phyloP scores from a whole-genome alignment of 2,797 vertebrate species.

The Sus cebifrons region DNA sequence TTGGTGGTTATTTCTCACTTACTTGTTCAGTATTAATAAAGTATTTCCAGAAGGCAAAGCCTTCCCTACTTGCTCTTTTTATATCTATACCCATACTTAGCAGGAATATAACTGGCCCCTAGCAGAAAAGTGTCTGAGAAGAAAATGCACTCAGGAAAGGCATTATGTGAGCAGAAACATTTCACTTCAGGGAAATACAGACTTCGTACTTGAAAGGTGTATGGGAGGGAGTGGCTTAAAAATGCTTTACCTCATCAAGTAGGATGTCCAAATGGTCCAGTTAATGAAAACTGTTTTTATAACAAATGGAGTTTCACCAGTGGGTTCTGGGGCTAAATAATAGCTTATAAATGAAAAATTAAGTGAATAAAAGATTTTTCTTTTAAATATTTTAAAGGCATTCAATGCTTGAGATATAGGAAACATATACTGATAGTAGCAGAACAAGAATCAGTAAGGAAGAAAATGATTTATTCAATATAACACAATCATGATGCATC shows the following conservation, averaged over 20 bases:
- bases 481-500: background rate
- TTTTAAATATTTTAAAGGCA: background rate
- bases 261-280: background rate
- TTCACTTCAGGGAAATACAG: background rate
- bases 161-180: background rate
- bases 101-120: background rate
- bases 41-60: background rate
- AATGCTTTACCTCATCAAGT: background rate
- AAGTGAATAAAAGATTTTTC: background rate
- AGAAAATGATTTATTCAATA: background rate
- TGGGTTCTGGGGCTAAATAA: background rate
- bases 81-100: background rate
- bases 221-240: background rate
- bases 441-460: background rate
- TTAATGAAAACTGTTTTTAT: background rate
- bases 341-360: background rate
- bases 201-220: background rate
- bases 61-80: background rate
- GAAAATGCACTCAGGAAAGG: background rate
- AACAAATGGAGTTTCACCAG: background rate
- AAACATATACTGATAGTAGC: background rate
- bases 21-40: conserved; percentile 17
- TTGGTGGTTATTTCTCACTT: background rate
- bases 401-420: background rate
- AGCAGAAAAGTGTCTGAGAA: background rate